A percentile compares a stretch with the other conserved stretches of the same genome.
phyloP scores from a whole-genome alignment of 2,888 invertebrate species.

The Megalurothrips usitatus region DNA sequence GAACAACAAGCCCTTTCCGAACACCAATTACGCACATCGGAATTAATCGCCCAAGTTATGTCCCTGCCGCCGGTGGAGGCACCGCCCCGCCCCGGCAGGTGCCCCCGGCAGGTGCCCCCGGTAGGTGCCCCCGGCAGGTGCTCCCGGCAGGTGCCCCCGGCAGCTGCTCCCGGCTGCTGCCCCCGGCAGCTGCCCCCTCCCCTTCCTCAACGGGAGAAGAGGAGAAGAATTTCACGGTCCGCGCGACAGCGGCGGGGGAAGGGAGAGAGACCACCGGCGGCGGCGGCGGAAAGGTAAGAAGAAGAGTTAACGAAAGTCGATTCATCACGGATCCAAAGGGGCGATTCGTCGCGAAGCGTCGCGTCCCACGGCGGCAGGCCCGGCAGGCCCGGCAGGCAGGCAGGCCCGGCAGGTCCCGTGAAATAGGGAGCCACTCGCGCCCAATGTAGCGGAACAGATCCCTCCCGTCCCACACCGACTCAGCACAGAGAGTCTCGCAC shows the following conservation, averaged over 20 bases:
- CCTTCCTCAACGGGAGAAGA: not conserved
- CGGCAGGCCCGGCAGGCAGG: too few relatives aligned
- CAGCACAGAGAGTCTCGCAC: not conserved
- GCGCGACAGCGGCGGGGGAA: not conserved
- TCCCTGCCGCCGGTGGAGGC: not conserved
- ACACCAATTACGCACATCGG: conserved; percentile 9
- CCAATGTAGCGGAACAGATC: conserved; percentile 32
- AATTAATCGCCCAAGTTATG: conserved; percentile 8
- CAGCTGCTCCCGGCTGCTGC: too few relatives aligned
- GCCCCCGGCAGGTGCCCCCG: not conserved
- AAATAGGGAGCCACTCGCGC: conserved; percentile 1
- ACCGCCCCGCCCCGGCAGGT: not conserved
- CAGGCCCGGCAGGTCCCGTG: not conserved
- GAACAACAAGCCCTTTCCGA: not conserved
- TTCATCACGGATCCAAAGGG: not conserved
- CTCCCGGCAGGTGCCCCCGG: too few relatives aligned
- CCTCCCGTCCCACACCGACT: not conserved
- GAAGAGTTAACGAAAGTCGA: not conserved
- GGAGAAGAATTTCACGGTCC: not conserved
- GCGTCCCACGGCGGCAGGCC: not conserved
- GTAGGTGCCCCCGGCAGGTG: not conserved
- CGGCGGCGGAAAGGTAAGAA: too few relatives aligned
- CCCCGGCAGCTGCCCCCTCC: not conserved
- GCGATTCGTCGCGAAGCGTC: not conserved
- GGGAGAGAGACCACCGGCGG: not conserved